Evolutionary conservation across 2,113 vertebrate species (phyloP), one percentile per base, ranked within the genome.

Genomic region (Rafetus swinhoei): DNA sequence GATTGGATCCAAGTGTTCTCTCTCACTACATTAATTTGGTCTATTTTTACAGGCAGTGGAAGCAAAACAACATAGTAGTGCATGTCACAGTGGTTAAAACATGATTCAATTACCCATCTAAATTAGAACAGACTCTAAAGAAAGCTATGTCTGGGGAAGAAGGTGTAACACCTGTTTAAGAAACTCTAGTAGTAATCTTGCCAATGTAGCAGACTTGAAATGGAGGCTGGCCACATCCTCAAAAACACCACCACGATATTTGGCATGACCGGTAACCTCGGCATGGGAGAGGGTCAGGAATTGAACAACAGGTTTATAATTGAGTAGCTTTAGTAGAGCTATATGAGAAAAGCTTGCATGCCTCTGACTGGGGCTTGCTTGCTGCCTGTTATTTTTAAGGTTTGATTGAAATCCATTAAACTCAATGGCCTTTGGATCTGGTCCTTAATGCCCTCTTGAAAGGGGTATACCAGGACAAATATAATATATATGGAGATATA

Each of bases 51-150:
- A 35, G n/a, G 32, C 12, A 57, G 2, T 80, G 81, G 57, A 54
- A 82, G 10, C 11, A 93, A 96, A 87, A 81, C 84, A 81, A 60
- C 54, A 55, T 81, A 53, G 82, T 83, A 21, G 27, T 72, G 50
- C 55, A 53, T 55, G 32, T 60, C 95, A 69, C 24, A 14, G 22
- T 79, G 89, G 84, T 86, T 89, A 94, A 82, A 93, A 77, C 52
- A 11, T 69, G 25, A 92, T 84, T 56, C 39, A 27, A 9, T 90
- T 86, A 60, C 55, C 21, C 3, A 85, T 79, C 60, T 85, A 65
- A 92, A 94, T 84, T 82, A 87, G 62, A 86, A 72, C 85, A n/a
- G 89, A 81, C 88, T 88, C 83, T 93, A 92, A 84, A 84, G 85
- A 92, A 92, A 93, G 32, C 60, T 79, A 4, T 91, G 56, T 81